A percentile compares a stretch with the other conserved stretches of the same genome.
phyloP scores from a whole-genome alignment of 2,888 invertebrate species.

The Orchesellides sinensis region DNA sequence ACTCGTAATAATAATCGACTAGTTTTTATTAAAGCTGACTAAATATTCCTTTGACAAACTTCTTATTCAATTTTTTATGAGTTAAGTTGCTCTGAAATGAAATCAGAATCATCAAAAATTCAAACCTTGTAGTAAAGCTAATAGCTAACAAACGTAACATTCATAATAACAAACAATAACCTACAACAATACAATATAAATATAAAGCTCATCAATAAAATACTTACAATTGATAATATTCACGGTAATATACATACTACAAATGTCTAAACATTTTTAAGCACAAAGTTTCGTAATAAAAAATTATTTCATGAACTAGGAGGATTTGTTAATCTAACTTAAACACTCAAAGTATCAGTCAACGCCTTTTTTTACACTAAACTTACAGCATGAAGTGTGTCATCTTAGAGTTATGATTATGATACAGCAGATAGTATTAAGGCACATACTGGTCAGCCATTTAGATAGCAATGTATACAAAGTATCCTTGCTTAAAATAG shows the following conservation, averaged over 20 bases:
- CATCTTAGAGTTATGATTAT: too few relatives aligned
- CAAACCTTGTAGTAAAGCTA: background rate
- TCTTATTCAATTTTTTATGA: too few relatives aligned
- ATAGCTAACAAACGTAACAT: background rate
- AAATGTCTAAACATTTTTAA: background rate
- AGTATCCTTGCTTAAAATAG: background rate
- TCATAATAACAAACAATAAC: too few relatives aligned
- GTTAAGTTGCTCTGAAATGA: too few relatives aligned
- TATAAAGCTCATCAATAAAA: background rate
- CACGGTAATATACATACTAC: background rate
- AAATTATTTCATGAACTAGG: too few relatives aligned
- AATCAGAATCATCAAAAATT: background rate
- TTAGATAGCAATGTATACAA: background rate
- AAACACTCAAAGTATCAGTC: constrained; percentile 2
- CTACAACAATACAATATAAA: background rate
- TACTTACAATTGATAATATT: too few relatives aligned
- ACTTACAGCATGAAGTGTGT: too few relatives aligned
- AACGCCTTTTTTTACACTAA: too few relatives aligned
- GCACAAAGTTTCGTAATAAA: too few relatives aligned
- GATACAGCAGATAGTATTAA: constrained; percentile 11
- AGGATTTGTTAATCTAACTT: background rate
- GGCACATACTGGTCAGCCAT: constrained; percentile 38
- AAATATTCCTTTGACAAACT: constrained; percentile 4
- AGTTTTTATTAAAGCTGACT: constrained; percentile 47
- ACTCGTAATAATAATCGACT: constrained; percentile 22